Evolutionary conservation across 2,797 vertebrate genomes (phyloP).

Genomic region (Harpagifer antarcticus): DNA sequence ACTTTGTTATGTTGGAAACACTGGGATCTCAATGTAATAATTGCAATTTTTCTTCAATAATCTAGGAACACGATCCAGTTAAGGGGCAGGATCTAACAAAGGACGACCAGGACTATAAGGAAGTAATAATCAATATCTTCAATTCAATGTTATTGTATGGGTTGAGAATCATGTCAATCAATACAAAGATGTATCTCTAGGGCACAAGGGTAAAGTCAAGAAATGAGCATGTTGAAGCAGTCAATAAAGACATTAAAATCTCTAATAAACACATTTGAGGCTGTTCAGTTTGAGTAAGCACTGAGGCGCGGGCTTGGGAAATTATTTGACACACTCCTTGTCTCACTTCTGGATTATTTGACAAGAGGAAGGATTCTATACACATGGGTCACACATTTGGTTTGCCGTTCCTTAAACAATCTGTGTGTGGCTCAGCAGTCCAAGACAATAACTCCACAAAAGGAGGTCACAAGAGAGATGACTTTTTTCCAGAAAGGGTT

Average conservation of each 20-base stretch:
- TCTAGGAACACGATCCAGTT: not conserved
- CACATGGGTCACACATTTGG: conserved; percentile 42
- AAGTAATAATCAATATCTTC: not conserved
- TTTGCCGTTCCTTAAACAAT: conserved; percentile 56
- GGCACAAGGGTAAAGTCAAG: not conserved
- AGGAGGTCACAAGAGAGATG: conserved; percentile 28
- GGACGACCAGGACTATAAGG: not conserved
- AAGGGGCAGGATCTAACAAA: not conserved
- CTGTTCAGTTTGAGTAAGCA: conserved; percentile 9
- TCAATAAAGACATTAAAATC: conserved; percentile 18
- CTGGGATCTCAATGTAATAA: not conserved
- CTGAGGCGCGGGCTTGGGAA: conserved; percentile 10
- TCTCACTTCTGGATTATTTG: conserved; percentile 29
- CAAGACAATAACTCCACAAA: conserved; percentile 51
- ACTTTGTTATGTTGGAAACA: not conserved
- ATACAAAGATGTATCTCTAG: not conserved
- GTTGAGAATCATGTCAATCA: not conserved
- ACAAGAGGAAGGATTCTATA: conserved; percentile 48
- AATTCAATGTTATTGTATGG: not conserved
- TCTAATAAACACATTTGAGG: conserved; percentile 32
- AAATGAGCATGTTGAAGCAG: not conserved
- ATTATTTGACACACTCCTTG: conserved; percentile 30
- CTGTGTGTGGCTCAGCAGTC: conserved; percentile 60
- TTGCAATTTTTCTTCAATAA: not conserved
- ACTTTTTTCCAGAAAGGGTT: conserved; percentile 16